Percentiles rank a stretch among this genome's conserved stretches.
phyloP scores from a whole-genome alignment of 2,797 vertebrate genomes.

The Monodelphis domestica region DNA sequence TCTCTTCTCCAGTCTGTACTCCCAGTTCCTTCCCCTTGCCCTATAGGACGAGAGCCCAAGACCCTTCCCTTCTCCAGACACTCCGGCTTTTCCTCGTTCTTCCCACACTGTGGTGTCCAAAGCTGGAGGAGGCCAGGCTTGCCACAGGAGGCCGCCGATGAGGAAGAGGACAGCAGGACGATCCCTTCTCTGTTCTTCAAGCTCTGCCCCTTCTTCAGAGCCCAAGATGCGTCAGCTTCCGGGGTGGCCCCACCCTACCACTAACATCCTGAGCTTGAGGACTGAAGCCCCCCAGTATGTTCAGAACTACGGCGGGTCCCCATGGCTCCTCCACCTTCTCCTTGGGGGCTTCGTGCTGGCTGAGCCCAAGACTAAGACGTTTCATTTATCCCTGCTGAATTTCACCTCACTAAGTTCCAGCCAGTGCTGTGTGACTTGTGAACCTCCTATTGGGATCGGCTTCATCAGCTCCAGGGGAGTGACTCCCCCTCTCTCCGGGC shows the following conservation, averaged over 20 bases:
- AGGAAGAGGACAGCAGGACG: neutral
- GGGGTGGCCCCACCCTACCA: neutral
- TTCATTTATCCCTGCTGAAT: neutral
- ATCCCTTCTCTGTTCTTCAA: neutral
- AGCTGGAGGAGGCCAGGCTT: neutral
- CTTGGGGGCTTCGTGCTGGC: neutral
- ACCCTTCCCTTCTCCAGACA: neutral
- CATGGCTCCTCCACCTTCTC: too few relatives aligned
- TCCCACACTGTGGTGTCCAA: neutral
- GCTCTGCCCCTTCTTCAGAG: neutral
- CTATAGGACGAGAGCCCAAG: too few relatives aligned
- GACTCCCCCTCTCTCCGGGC: neutral
- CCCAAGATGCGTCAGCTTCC: neutral
- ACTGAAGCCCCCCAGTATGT: rapidly evolving
- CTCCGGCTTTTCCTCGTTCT: neutral
- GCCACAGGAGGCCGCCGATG: neutral
- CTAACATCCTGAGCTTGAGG: neutral
- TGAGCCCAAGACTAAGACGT: neutral
- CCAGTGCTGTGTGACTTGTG: too few relatives aligned
- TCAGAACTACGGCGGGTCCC: neutral
- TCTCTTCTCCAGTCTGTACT: neutral
- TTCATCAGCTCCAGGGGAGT: neutral
- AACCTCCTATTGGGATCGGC: neutral
- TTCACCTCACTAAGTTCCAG: neutral
- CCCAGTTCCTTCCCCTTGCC: rapidly evolving